Evolutionary conservation across 2,113 vertebrate genomes (phyloP).

Genomic region (Notarius quadriscutis): DNA sequence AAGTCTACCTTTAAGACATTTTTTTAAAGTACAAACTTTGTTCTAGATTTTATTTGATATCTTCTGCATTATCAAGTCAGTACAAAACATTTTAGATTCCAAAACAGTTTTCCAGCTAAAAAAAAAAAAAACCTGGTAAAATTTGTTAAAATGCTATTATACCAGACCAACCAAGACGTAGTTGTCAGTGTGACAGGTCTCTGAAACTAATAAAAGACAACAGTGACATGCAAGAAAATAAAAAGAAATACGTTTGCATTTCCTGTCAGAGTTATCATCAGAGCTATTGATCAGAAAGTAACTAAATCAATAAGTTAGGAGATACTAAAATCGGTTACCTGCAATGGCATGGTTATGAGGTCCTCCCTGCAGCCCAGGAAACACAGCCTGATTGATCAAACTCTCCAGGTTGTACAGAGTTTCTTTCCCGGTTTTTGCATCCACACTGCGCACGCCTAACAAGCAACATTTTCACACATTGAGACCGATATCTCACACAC

Average conservation of each 20-base stretch:
- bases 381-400: conserved; percentile 92
- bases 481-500: no score
- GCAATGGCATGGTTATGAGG: conserved; percentile 97
- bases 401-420: conserved; percentile 86
- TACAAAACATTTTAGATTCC: background rate
- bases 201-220: background rate
- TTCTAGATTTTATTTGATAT: no score
- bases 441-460: conserved; percentile 83
- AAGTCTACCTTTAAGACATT: no score
- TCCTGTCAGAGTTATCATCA: background rate
- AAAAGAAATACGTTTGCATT: background rate
- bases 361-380: conserved; percentile 94
- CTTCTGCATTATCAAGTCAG: no score
- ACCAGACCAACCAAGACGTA: background rate
- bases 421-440: conserved; percentile 89
- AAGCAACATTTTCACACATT: background rate
- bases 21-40: no score
- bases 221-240: background rate
- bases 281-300: background rate
- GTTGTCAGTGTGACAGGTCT: background rate
- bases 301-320: background rate
- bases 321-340: conserved; percentile 67
- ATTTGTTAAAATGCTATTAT: no score
- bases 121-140: no score
- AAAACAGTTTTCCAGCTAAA: no score